Percentiles rank a stretch among this genome's conserved stretches.
Evolutionary conservation across 2,797 vertebrate genomes (phyloP).

Genomic region (Smutsia gigantea): DNA sequence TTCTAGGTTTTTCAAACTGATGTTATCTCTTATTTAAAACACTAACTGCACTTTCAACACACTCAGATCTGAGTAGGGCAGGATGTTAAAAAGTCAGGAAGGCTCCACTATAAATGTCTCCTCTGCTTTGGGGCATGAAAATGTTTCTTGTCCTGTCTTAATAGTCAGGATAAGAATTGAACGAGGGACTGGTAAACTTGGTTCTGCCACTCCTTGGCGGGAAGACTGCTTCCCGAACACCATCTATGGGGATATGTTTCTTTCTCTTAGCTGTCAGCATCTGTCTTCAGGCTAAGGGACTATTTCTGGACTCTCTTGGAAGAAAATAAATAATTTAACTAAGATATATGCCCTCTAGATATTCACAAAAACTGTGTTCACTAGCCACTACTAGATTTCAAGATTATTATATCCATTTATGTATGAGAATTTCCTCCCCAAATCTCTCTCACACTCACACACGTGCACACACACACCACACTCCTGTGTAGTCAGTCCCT

Average conservation of each 20-base stretch:
- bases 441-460: not conserved
- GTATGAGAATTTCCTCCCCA: not conserved
- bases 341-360: constrained; percentile 15
- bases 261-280: constrained; percentile 33
- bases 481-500: not conserved
- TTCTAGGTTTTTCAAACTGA: not conserved
- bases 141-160: not conserved
- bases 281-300: constrained; percentile 53
- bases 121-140: not conserved
- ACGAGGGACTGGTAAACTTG: not conserved
- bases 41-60: not conserved
- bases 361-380: constrained; percentile 31
- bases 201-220: not conserved
- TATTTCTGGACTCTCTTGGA: constrained; percentile 60
- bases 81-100: not conserved
- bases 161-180: not conserved
- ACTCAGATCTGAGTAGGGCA: not conserved
- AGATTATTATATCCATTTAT: not conserved
- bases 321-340: constrained; percentile 61
- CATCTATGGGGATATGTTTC: not conserved
- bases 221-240: constrained; percentile 1
- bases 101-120: not conserved
- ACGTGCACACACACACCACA: not conserved
- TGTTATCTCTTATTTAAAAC: not conserved
- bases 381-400: constrained; percentile 46